Evolutionary conservation across 1,140 invertebrate species (phyloP).

Genomic region (Drosophila lini): DNA sequence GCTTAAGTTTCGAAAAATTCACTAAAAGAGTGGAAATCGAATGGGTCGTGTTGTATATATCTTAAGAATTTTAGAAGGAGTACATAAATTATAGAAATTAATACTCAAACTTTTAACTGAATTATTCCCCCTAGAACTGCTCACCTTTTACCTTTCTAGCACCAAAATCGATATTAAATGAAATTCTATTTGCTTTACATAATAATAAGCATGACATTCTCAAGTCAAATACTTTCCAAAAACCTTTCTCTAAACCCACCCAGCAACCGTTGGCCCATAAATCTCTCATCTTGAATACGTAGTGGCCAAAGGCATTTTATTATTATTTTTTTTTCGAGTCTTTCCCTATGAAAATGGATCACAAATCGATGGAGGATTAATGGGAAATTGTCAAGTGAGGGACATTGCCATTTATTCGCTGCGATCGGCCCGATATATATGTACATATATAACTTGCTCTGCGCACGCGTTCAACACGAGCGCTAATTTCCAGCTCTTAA

Average conservation of each 20-base stretch:
- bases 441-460: slow-evolving; percentile 30
- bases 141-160: not conserved
- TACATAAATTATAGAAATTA: not conserved
- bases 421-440: slow-evolving; percentile 16
- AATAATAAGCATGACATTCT: not conserved
- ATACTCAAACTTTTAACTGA: not conserved
- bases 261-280: slow-evolving; percentile 6
- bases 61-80: not conserved
- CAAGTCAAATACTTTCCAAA: not conserved
- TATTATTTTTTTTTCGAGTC: not conserved
- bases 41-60: not conserved
- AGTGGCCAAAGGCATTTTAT: slow-evolving; percentile 9
- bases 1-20: not conserved
- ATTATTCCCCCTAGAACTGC: not conserved
- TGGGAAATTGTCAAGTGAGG: slow-evolving; percentile 16
- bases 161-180: not conserved
- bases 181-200: not conserved
- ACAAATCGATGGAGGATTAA: slow-evolving; percentile 38
- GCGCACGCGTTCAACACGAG: slow-evolving; percentile 51
- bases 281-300: slow-evolving; percentile 2
- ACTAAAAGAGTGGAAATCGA: not conserved
- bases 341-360: slow-evolving; percentile 39
- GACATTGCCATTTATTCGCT: slow-evolving; percentile 23
- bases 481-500: slow-evolving; percentile 50
- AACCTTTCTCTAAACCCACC: slow-evolving; percentile 19